Conservation (phyloP, 2,888 invertebrate species). For the Cistogaster globosa region DNA sequence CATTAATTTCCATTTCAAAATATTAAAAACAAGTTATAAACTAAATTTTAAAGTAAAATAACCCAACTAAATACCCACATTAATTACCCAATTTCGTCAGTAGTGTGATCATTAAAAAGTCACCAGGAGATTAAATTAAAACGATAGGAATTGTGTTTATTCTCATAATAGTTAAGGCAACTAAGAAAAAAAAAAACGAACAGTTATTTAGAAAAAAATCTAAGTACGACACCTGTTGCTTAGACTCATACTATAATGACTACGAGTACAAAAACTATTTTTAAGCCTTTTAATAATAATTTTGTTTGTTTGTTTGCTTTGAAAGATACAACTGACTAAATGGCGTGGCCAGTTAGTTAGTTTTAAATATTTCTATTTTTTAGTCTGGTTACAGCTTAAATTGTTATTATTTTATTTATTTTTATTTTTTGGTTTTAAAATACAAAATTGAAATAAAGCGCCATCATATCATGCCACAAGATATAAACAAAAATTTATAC, state of each 20-base stretch:
- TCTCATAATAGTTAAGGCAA: conserved; percentile 10
- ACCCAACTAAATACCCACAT: neutral
- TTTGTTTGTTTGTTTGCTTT: conserved; percentile 16
- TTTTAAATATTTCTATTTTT: conserved; percentile 44
- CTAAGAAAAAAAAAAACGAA: conserved; percentile 12
- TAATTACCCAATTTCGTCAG: neutral
- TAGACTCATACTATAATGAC: neutral
- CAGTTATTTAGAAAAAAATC: conserved; percentile 11
- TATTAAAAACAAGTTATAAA: too few relatives aligned
- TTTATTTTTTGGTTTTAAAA: neutral
- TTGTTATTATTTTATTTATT: neutral
- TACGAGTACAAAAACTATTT: neutral
- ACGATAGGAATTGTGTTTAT: conserved; percentile 40
- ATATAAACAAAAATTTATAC: conserved; percentile 35
- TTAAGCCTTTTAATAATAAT: conserved; percentile 22
- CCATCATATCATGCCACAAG: conserved; percentile 56
- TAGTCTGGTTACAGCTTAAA: conserved; percentile 14
- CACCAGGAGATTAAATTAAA: conserved; percentile 32
- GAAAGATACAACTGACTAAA: conserved; percentile 40
- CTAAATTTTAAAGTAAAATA: neutral
- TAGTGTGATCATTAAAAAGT: conserved; percentile 35
- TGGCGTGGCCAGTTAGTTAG: conserved; percentile 60
- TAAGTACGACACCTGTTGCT: conserved; percentile 65
- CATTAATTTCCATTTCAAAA: too few relatives aligned
- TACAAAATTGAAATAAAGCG: conserved; percentile 64